Evolutionary conservation across 2,888 invertebrate species (phyloP).

Genomic region (Pandemis corylana): DNA sequence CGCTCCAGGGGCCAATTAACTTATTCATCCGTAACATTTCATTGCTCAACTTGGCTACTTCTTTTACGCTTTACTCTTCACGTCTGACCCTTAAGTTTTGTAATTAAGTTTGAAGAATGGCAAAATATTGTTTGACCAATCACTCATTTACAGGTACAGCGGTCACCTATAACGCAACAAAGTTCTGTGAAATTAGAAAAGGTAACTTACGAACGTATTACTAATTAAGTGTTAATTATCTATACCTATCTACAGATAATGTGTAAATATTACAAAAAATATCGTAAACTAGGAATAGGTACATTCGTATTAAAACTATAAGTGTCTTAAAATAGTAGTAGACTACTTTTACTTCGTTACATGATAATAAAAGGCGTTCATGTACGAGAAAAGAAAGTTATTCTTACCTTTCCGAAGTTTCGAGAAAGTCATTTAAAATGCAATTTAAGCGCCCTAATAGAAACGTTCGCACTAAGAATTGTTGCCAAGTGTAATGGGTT

Average conservation of each 20-base stretch:
- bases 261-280: too few relatives aligned
- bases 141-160: neutral
- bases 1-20: slow-evolving; percentile 83
- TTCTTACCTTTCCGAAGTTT: slow-evolving; percentile 51
- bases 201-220: too few relatives aligned
- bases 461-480: slow-evolving; percentile 67
- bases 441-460: slow-evolving; percentile 78
- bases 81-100: slow-evolving; percentile 57
- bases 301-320: neutral
- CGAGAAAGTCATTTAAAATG: slow-evolving; percentile 77
- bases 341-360: slow-evolving; percentile 17
- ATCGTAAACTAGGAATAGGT: too few relatives aligned
- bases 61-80: slow-evolving; percentile 60
- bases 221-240: too few relatives aligned
- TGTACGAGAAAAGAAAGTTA: slow-evolving; percentile 36
- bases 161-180: neutral
- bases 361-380: slow-evolving; percentile 31
- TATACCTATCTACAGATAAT: too few relatives aligned
- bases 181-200: neutral
- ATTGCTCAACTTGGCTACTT: slow-evolving; percentile 78
- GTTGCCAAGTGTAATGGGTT: slow-evolving; percentile 84
- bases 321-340: neutral
- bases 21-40: slow-evolving; percentile 85
- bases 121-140: neutral
- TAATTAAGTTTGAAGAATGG: slow-evolving; percentile 44